These are phyloP conservation scores for Nerophis ophidion DNA, from an alignment of 2,113 vertebrate genomes.

Conservation along the genomic window DNA sequence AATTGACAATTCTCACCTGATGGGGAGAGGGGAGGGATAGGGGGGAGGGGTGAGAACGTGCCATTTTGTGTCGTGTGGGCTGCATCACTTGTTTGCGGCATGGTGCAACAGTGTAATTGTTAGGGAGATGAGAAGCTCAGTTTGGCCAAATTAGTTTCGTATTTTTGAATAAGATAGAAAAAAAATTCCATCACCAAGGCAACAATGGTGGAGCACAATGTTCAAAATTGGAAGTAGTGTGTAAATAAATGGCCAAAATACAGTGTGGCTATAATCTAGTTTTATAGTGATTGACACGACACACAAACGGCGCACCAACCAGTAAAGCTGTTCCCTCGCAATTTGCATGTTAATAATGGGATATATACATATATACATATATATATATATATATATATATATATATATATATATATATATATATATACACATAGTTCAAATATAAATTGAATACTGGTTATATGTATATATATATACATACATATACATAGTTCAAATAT, in stretches of 20 bases:
- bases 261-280: neutral
- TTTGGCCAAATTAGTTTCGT: neutral
- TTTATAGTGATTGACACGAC: slow-evolving; percentile 3
- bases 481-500: too few relatives aligned
- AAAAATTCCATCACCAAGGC: neutral
- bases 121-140: neutral
- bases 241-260: neutral
- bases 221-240: slow-evolving; percentile 1
- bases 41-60: neutral
- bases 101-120: slow-evolving; percentile 1
- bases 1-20: slow-evolving; percentile 3
- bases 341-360: too few relatives aligned
- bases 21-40: too few relatives aligned
- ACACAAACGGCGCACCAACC: neutral
- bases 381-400: too few relatives aligned
- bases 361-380: too few relatives aligned
- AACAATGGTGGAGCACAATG: neutral
- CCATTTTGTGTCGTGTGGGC: neutral
- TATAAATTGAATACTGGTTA: neutral
- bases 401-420: too few relatives aligned
- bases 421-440: too few relatives aligned
- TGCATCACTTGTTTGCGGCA: neutral
- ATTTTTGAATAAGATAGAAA: neutral
- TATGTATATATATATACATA: too few relatives aligned
- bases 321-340: neutral